Conservation (phyloP, 2,113 vertebrate genomes). For the Falcunculus frontatus region DNA sequence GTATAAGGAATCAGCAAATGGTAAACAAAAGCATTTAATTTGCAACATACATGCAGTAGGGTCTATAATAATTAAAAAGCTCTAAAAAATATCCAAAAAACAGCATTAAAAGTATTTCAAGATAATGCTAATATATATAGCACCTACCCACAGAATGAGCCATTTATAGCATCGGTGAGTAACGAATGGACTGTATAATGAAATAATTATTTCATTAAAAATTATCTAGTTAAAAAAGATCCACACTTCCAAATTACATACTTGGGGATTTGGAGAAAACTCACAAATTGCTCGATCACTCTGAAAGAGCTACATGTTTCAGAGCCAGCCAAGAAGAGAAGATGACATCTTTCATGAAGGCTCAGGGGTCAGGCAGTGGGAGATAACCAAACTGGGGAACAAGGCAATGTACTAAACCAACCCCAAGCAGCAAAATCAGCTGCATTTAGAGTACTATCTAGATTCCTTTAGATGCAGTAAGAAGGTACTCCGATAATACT, state of each 20-base stretch:
- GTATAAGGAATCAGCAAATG: background rate
- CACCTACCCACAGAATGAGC: background rate
- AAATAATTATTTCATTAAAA: slow-evolving; percentile 8
- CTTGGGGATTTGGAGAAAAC: background rate
- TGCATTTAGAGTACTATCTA: background rate
- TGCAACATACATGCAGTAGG: background rate
- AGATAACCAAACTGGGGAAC: background rate
- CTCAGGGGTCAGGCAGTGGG: background rate
- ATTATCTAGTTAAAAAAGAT: background rate
- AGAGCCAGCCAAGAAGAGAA: background rate
- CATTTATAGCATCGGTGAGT: background rate
- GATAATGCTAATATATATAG: background rate
- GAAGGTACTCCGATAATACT: background rate
- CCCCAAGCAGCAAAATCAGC: background rate
- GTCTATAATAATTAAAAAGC: background rate
- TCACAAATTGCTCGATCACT: background rate
- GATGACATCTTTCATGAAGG: background rate
- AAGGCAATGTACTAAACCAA: background rate
- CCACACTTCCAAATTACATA: background rate
- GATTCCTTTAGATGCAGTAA: background rate
- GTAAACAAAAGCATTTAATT: background rate
- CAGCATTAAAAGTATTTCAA: background rate
- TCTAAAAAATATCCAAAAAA: background rate
- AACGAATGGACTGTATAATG: background rate
- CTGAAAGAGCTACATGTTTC: background rate